Percentiles rank a stretch among this genome's conserved stretches.
phyloP scores from a whole-genome alignment of 2,797 vertebrate species.

The Gastrophryne carolinensis region DNA sequence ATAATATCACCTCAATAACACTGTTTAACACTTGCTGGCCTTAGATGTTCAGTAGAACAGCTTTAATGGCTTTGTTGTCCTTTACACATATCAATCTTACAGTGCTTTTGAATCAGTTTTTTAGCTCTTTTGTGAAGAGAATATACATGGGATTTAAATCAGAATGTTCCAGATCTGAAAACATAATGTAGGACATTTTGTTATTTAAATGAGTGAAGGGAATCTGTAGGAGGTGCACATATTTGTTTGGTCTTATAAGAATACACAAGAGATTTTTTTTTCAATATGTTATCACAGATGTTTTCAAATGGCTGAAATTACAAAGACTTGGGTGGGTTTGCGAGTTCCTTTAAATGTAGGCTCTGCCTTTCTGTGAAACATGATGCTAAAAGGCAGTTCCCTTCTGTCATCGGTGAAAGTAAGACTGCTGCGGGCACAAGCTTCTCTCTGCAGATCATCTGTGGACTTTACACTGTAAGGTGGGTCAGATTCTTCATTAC shows the following conservation, averaged over 20 bases:
- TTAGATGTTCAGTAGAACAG: too few relatives aligned
- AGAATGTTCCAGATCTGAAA: too few relatives aligned
- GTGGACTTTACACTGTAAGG: slow-evolving; percentile 24
- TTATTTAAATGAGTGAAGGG: too few relatives aligned
- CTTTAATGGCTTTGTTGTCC: too few relatives aligned
- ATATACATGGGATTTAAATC: too few relatives aligned
- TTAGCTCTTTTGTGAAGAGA: too few relatives aligned
- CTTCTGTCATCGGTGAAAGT: slow-evolving; percentile 62
- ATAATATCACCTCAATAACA: too few relatives aligned
- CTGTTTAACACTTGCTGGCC: too few relatives aligned
- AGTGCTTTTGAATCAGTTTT: too few relatives aligned
- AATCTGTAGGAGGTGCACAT: not conserved
- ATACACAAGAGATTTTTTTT: not conserved
- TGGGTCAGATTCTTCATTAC: not conserved
- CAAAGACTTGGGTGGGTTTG: not conserved
- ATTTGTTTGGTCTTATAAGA: not conserved
- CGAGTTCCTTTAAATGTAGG: slow-evolving; percentile 55
- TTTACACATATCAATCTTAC: too few relatives aligned
- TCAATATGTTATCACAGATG: not conserved
- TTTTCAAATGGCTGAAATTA: slow-evolving; percentile 4
- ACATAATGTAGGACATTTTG: too few relatives aligned
- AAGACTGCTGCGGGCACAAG: slow-evolving; percentile 44
- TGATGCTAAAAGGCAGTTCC: slow-evolving; percentile 61
- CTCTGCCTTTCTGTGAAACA: slow-evolving; percentile 55
- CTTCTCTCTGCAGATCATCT: not conserved